Evolutionary conservation across 2,113 vertebrate species (phyloP), one percentile per base, ranked within the genome.

Genomic region (Nansenia antarctica): DNA sequence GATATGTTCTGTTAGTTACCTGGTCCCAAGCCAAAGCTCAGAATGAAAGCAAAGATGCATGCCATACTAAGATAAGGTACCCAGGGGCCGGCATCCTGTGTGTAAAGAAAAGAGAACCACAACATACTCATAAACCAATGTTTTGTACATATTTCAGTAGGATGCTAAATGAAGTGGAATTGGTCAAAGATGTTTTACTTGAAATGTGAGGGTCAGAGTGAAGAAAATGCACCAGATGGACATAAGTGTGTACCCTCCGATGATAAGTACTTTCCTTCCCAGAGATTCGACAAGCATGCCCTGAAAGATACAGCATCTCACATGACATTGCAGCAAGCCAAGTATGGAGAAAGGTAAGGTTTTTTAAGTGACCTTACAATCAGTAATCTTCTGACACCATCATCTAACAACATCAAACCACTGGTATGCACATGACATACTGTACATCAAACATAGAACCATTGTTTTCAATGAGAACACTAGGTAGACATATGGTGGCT

Each of bases 1-100:
- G 3, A 4, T 47, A 4, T 37, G 22, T 58, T 27, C 0, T 20
- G 20, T 64, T 27, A 60, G 24, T 72, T 76, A 96, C 95, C 95
- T 92, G 95, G 95, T 70, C 95, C 95, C 30, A 96, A 37, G 35
- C 95, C 95, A 79, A 97, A 97, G 83, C 95, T 95, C 70, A 97
- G 31, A 79, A 97, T 96, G 82, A 97, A 97, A 69, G 91, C 93
- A 83, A 96, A 94, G 4, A 96, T 65, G 69, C 91, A 94, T 0
- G 58, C 9, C 92, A 94, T 91, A 83, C 94, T 96, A 47, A 96
- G 26, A 3, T 96, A 96, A 0, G 95, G 94, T 31, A 94, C 54
- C 84, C 91, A 86, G 0, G 88, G 65, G 62, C 90, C 91, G 32
- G 74, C 69, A 0, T 90, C 79, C 95, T 96, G 79, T 31, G 70